Evolutionary conservation across 2,113 vertebrate genomes (phyloP), one percentile per base, ranked within the genome.

Genomic region (Gallinago jamesoni): DNA sequence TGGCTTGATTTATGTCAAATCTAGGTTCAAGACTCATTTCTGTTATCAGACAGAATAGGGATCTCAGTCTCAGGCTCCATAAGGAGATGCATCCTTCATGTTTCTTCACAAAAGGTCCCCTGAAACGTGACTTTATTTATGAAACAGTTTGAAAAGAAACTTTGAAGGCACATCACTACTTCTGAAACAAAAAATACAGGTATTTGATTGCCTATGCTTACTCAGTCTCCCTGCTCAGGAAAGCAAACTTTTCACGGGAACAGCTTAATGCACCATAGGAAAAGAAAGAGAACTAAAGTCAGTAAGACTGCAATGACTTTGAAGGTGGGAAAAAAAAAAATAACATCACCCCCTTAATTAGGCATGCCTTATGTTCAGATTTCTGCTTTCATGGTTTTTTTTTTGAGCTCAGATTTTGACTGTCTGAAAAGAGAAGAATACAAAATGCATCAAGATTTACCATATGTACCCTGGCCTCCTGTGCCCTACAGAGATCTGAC

Each of bases 1-100:
- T 59, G 67, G 33, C 30, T 77, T 91, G 78, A 91, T 87, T 89
- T 79, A 70, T 80, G 63, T 85, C 89, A 91, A 90, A 90, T 70
- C 47, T 50, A n/a, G 25, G 75, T 74, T 94, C 92, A 94, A 93
- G 63, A 57, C 12, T n/a, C 59, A 85, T 48, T 82, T 83, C 78
- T 88, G 45, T 57, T 75, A 66, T 27, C 70, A 83, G 62, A 62
- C 63, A 87, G 45, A 66, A 85, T 69, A 94, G 20, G 23, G 41
- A 91, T 72, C 66, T 87, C 75, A 8, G 31, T 53, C 30, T 28
- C 70, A 6, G 25, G 47, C 15, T 28, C 56, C 84, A 73, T 45
- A 76, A 95, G 66, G 24, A 92, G 48, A 52, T 7, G 15, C 14
- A 78, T 68, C 87, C 53, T 52, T 84, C 45, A 53, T 23, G 27